Evolutionary conservation across 1,140 invertebrate genomes (phyloP).

Genomic region (Fopius arisanus): DNA sequence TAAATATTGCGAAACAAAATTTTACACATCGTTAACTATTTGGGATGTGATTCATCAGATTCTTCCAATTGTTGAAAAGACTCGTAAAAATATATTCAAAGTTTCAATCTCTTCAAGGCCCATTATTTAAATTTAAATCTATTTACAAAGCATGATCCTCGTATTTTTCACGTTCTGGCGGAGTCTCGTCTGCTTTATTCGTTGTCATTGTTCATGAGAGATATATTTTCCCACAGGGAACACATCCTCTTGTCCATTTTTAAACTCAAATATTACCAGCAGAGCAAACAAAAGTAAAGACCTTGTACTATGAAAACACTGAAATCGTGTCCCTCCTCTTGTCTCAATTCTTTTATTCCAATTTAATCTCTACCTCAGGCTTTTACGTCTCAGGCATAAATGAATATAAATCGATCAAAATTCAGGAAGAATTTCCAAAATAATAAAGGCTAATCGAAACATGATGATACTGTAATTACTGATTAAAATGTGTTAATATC

Average conservation of each 20-base stretch:
- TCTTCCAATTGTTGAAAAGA: background rate
- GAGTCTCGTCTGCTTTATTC: slow-evolving; percentile 4
- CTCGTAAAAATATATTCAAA: background rate
- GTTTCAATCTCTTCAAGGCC: background rate
- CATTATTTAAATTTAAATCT: slow-evolving; percentile 8
- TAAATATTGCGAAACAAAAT: too few species aligned
- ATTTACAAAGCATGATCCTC: background rate
- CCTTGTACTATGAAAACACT: background rate
- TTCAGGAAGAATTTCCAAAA: too few species aligned
- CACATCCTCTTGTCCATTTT: slow-evolving; percentile 4
- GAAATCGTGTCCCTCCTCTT: background rate
- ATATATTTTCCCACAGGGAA: slow-evolving; percentile 13
- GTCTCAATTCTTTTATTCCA: background rate
- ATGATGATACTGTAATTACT: background rate
- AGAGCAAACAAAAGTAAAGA: background rate
- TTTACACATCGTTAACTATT: background rate
- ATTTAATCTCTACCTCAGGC: too few species aligned
- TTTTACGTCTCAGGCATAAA: too few species aligned
- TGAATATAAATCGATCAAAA: too few species aligned
- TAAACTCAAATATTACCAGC: background rate
- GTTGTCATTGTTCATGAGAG: slow-evolving; percentile 16
- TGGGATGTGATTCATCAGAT: background rate
- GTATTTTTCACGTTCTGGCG: background rate
- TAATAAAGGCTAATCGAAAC: background rate
- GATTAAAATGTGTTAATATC: background rate